phyloP scores from a whole-genome alignment of 2,113 vertebrate genomes.

The Chionis minor region DNA sequence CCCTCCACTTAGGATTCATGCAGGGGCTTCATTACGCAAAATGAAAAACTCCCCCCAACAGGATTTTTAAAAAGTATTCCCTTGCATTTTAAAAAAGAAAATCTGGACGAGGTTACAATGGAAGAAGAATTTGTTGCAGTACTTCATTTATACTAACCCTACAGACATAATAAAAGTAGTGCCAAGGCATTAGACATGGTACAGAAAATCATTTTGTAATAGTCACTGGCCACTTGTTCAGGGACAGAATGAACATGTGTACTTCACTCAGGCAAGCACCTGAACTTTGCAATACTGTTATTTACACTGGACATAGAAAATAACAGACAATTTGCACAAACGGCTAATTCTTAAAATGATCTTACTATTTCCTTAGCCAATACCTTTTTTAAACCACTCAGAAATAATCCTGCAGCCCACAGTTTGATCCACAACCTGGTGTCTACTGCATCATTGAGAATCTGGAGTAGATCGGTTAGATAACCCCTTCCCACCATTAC shows the following conservation, averaged over 20 bases:
- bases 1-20: conserved; percentile 23
- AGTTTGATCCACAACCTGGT: background rate
- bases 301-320: conserved; percentile 7
- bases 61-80: conserved; percentile 58
- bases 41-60: conserved; percentile 47
- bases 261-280: background rate
- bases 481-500: rapidly evolving
- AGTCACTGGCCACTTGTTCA: conserved; percentile 1
- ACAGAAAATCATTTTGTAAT: conserved; percentile 43
- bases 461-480: background rate
- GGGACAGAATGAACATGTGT: background rate
- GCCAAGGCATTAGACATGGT: conserved; percentile 57
- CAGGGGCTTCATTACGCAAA: conserved; percentile 47
- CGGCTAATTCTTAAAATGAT: background rate
- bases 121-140: conserved; percentile 65
- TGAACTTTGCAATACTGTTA: conserved; percentile 33
- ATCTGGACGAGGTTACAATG: conserved; percentile 23
- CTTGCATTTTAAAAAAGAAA: conserved; percentile 36
- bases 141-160: conserved; percentile 62
- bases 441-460: background rate
- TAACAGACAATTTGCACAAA: conserved; percentile 4
- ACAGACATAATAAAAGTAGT: conserved; percentile 73
- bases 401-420: background rate
- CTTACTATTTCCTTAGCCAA: conserved; percentile 13
- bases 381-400: background rate